Conservation (phyloP, 2,888 invertebrate genomes). For the Colletes collaris region DNA sequence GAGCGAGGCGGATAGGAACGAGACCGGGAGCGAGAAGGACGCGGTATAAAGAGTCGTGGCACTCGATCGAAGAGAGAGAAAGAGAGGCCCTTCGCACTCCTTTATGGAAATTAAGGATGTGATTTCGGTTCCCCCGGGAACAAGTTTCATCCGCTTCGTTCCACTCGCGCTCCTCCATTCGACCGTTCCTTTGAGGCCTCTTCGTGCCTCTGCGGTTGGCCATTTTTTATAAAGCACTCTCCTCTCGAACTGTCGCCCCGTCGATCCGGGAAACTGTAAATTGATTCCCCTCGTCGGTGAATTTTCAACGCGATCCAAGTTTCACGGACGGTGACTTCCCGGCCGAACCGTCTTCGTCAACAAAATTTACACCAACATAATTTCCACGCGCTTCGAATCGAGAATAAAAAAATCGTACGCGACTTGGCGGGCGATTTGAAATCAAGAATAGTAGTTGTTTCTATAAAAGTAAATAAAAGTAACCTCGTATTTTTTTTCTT, state of each 20-base stretch:
- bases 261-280: conserved; percentile 47
- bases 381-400: too few relatives aligned
- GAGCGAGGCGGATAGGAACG: neutral
- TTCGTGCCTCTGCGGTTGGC: conserved; percentile 27
- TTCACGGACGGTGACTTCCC: neutral
- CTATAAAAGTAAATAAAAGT: too few relatives aligned
- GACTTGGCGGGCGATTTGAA: too few relatives aligned
- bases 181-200: conserved; percentile 37
- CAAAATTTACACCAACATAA: too few relatives aligned
- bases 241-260: conserved; percentile 1
- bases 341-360: too few relatives aligned
- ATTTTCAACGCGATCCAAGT: conserved; percentile 6
- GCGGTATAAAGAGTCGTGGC: neutral
- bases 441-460: too few relatives aligned
- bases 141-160: conserved; percentile 44
- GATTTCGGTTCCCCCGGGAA: conserved; percentile 69
- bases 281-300: conserved; percentile 34
- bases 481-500: too few relatives aligned
- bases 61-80: conserved; percentile 4
- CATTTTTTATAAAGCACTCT: conserved; percentile 52
- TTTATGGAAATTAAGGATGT: conserved; percentile 77
- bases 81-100: conserved; percentile 53
- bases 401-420: too few relatives aligned
- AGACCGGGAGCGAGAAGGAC: too few relatives aligned
- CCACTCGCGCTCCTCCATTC: conserved; percentile 21